Evolutionary conservation across 1,140 invertebrate genomes (phyloP).

Genomic region (Drosophila melanogaster): Release_6_plus_ISO1_MT NT_037436.4:14359501-14360000

Average conservation of each 20-base stretch:
- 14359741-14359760: constrained; percentile 20
- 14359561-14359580: constrained; percentile 46
- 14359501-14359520: neutral
- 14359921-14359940: neutral
- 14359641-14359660: constrained; percentile 64
- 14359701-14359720: constrained; percentile 76
- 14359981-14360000: too few relatives aligned
- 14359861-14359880: constrained; percentile 54
- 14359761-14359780: constrained; percentile 67
- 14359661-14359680: constrained; percentile 49
- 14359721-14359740: constrained; percentile 82
- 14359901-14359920: constrained; percentile 2
- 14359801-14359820: constrained; percentile 53
- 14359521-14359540: neutral
- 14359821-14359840: constrained; percentile 6
- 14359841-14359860: constrained; percentile 23
- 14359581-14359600: constrained; percentile 38
- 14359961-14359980: too few relatives aligned
- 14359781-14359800: constrained; percentile 81
- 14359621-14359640: constrained; percentile 52
- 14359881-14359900: constrained; percentile 37
- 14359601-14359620: constrained; percentile 66
- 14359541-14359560: constrained; percentile 34
- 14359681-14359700: constrained; percentile 58
- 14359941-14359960: neutral